Percentiles rank a stretch among this genome's conserved stretches.
Conservation (phyloP, 2,113 vertebrate species). For the Pterocles orientalis region DNA sequence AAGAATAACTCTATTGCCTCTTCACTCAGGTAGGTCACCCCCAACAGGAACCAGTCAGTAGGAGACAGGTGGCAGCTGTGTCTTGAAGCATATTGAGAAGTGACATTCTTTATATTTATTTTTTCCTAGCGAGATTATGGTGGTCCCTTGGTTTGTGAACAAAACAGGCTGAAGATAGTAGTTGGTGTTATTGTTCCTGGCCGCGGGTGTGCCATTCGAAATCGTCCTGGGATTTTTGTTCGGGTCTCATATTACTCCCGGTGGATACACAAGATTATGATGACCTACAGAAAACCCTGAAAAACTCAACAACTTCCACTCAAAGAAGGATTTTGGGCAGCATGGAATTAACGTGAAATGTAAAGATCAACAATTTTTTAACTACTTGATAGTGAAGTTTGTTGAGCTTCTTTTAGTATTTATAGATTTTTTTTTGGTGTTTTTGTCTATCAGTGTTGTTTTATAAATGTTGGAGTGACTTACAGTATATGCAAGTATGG, state of each 20-base stretch:
- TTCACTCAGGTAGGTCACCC: not conserved
- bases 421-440: constrained; percentile 70
- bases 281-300: constrained; percentile 73
- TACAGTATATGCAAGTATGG: constrained; percentile 76
- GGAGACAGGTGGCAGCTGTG: not conserved
- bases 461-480: constrained; percentile 74
- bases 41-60: not conserved
- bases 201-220: constrained; percentile 89
- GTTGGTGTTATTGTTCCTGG: constrained; percentile 94
- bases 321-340: constrained; percentile 48
- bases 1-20: not conserved
- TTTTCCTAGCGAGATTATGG: constrained; percentile 91
- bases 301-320: not conserved
- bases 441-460: constrained; percentile 73
- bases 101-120: not conserved
- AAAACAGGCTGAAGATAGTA: constrained; percentile 90
- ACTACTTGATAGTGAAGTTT: constrained; percentile 77
- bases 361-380: constrained; percentile 51
- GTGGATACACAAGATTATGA: constrained; percentile 95
- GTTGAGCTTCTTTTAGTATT: constrained; percentile 76
- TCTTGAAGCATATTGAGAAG: not conserved
- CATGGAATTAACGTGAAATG: constrained; percentile 50
- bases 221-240: constrained; percentile 92
- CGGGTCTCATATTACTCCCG: constrained; percentile 92
- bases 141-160: constrained; percentile 93